Evolutionary conservation across 2,888 invertebrate genomes (phyloP), one percentile per base, ranked within the genome.

Genomic region (Julus scandinavius): DNA sequence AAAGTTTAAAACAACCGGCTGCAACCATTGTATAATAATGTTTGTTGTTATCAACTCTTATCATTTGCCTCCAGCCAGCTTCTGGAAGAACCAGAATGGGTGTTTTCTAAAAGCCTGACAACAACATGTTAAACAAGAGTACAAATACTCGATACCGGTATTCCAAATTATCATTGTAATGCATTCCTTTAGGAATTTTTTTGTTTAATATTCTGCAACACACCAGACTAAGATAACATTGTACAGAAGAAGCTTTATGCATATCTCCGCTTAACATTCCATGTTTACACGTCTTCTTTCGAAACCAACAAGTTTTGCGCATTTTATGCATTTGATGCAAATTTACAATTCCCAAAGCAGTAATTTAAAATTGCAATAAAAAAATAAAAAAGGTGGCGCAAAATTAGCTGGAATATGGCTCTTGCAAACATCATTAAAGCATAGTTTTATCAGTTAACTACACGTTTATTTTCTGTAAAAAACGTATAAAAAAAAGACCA

Each of bases 281-380:
- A 72, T 29, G n/a, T 72, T 29, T n/a, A 72, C 72, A 11, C 7
- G n/a, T 72, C 29, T 29, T 29, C 29, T 72, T 72, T 29, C 20
- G 72, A 72, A 11, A 72, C 72, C 7, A 11, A 29, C 7, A 11
- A 29, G 29, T 72, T 29, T 9, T 29, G 72, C 17, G 72, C n/a
- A 29, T n/a, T n/a, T n/a, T n/a, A n/a, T n/a, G 6, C n/a, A 72
- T n/a, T n/a, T n/a, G 72, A 29, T 72, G 72, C 1, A 72, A 72
- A 72, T 72, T 72, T 72, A 11, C 72, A 72, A 29, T 72, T 72
- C 72, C 72, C 72, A 29, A 29, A 72, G 29, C 72, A n/a, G n/a
- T 72, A 72, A 72, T 72, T 72, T 9, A 29, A 72, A 72, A n/a
- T 20, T 72, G 72, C 72, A 29, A 72, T 29, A 11, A 63, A 63